Evolutionary conservation across 2,113 vertebrate genomes (phyloP), one percentile per base, ranked within the genome.

Genomic region (Alaudala cheleensis): DNA sequence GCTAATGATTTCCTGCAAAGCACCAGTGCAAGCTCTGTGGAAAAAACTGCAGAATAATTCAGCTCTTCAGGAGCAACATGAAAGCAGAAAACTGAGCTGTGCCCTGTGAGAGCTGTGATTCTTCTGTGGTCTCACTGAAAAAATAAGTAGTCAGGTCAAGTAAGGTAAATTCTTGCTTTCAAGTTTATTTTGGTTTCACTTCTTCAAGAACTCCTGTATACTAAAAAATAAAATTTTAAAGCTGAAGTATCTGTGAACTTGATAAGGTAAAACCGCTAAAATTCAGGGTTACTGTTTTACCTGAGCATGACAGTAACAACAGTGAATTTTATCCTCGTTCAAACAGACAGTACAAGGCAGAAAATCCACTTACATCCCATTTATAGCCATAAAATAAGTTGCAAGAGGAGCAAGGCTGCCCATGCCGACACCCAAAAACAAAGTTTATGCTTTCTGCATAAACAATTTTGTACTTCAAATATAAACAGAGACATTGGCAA

Each of bases 81-180:
- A 72, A 96, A 97, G 92, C 90, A 97, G 73, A 95, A 86, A 92
- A 91, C 70, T 72, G 78, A 93, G 79, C 66, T 76, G 29, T 12
- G n/a, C 23, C 66, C 70, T 89, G 61, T 10, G 22, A 67, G 79
- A 81, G 86, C 79, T 85, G 61, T 54, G 89, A 88, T 89, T 93
- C 83, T 92, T 66, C 81, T 14, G 3, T 37, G 31, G 53, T 45
- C 56, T 85, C 80, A 87, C 58, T 64, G 86, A 94, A 87, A 88
- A 33, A 72, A 88, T 86, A 91, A 23, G 3, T 14, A 50, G 2
- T 37, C 73, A 76, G 66, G 81, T 90, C 92, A 92, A 92, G 71
- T 58, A 77, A 62, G 20, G 33, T 56, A 73, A 92, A 91, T 51
- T 91, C 62, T 69, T 25, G 51, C 81, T 89, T 86, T 86, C 5